Base-by-base conservation (phyloP, 2,797 vertebrate species). In the Syngnathus rostellatus region DNA sequence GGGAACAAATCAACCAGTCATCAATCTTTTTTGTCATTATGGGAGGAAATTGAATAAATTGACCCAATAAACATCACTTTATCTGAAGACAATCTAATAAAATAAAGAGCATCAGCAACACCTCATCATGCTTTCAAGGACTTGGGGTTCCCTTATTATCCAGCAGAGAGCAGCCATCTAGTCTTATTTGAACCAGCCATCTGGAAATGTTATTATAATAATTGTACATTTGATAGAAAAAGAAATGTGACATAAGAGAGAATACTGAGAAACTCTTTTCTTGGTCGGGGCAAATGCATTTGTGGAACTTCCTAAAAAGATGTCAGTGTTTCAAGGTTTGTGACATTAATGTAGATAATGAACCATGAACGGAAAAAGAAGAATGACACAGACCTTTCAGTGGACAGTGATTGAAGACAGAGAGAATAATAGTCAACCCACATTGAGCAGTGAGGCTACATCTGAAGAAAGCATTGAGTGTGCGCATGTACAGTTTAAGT, bases 141-240 rank as follows among this genome's bases (percentile, higher is more conserved):
- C 31, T 17, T 17, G 67, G 73, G 64, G 79, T 79, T 65, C 71
- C 62, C 41, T 1, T 50, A 50, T 60, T 38, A 79, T 39, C 62
- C 62, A 51, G 50, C 50, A 51, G 40, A 51, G 19, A n/a, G 50
- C 50, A 21, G 50, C 19, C 50, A 51, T 51, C 50, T 9, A 8
- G 50, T 51, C 50, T 8, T 51, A 10, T 51, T 51, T 51, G 7
- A 51, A 37, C 86, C 87, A 88, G 85, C 76, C 87, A 38, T 54
- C 67, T 65, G 68, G 79, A 79, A 80, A 77, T 68, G 64, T 46
- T 11, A 58, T 72, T 62, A 62, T 40, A 68, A 61, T 60, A 41
- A 19, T 41, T 38, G 14, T 23, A 68, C 25, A 7, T 6, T 57
- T 14, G 16, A 37, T 37, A 16, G 55, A 16, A 8, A 31, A 68